These are phyloP conservation scores for Emydocephalus ijimae DNA, from an alignment of 2,113 vertebrate species.

Conservation along the genomic window DNA sequence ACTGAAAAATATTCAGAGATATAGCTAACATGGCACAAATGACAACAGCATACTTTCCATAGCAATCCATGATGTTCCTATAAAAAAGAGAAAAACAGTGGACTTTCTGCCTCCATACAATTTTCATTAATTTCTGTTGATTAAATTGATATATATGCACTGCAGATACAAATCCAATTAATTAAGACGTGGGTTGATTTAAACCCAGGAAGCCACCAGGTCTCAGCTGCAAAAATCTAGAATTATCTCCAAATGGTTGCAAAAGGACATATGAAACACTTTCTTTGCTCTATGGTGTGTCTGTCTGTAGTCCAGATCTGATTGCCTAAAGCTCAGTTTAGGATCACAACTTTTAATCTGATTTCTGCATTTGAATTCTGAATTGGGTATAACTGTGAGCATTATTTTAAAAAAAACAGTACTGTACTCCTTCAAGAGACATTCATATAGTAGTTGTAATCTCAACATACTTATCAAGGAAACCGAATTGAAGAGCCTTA, in stretches of 20 bases:
- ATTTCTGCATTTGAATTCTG: not conserved
- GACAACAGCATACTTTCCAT: slow-evolving; percentile 76
- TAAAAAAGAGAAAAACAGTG: slow-evolving; percentile 45
- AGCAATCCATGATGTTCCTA: slow-evolving; percentile 72
- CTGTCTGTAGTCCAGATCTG: not conserved
- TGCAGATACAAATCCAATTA: not conserved
- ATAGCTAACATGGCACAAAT: slow-evolving; percentile 75
- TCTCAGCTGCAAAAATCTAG: not conserved
- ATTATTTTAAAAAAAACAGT: not conserved
- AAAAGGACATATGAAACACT: not conserved
- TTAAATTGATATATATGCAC: not conserved
- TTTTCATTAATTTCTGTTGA: not conserved
- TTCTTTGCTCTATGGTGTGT: not conserved
- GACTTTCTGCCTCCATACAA: not conserved
- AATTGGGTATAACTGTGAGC: not conserved
- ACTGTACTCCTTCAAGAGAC: not conserved
- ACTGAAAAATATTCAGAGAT: slow-evolving; percentile 79
- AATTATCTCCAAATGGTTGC: not conserved
- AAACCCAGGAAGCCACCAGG: not conserved
- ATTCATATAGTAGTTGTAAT: not conserved
- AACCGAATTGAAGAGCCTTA: not conserved
- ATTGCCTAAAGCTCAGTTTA: not conserved
- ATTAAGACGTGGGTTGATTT: not conserved
- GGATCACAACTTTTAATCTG: not conserved
- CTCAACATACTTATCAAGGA: not conserved